Percentiles rank a stretch among this genome's conserved stretches.
These are phyloP conservation scores for Erethizon dorsatum DNA, from an alignment of 2,797 vertebrate genomes.

Conservation along the genomic window DNA sequence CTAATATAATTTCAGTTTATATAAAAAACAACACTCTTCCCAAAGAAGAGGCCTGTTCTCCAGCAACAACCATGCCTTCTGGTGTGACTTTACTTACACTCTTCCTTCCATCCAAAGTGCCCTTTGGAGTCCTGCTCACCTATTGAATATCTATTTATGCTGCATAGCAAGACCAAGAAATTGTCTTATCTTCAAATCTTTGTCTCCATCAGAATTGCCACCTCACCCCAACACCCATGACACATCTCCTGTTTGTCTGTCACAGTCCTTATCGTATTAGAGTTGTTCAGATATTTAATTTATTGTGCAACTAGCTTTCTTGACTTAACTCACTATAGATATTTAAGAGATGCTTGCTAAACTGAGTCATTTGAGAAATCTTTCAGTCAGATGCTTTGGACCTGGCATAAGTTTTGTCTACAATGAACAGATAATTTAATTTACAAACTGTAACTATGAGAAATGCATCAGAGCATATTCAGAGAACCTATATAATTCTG, in stretches of 20 bases:
- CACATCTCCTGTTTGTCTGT: neutral
- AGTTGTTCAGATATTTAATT: neutral
- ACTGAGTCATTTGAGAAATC: conserved; percentile 47
- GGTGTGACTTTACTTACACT: neutral
- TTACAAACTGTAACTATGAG: conserved; percentile 9
- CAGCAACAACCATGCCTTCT: neutral
- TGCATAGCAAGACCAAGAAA: neutral
- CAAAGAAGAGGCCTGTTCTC: neutral
- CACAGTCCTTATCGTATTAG: neutral
- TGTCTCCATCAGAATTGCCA: neutral
- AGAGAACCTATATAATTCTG: neutral
- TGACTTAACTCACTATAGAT: neutral
- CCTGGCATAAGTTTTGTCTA: conserved; percentile 8
- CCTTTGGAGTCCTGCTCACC: neutral
- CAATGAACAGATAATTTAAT: conserved; percentile 30
- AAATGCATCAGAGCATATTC: neutral
- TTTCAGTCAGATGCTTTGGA: conserved; percentile 37
- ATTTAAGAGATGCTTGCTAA: conserved; percentile 49
- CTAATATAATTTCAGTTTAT: neutral
- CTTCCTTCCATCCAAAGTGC: neutral
- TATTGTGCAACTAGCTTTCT: neutral
- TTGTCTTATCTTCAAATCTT: neutral
- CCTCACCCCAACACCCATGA: neutral
- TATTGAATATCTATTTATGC: neutral
- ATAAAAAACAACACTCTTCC: neutral